phyloP scores from a whole-genome alignment of 2,113 vertebrate species.

The Myrmophylax atrothorax region DNA sequence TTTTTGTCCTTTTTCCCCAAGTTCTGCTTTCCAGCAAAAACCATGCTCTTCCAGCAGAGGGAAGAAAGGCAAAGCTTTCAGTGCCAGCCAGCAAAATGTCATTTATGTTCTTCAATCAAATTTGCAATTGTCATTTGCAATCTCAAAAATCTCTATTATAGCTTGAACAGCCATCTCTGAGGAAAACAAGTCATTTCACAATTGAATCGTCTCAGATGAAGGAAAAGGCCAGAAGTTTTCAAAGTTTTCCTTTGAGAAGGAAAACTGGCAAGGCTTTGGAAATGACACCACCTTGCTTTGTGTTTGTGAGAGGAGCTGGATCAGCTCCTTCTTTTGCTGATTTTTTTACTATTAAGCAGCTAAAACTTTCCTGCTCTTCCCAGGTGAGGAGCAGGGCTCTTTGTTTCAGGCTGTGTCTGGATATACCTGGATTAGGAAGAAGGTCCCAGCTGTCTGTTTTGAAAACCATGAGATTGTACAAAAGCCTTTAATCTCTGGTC shows the following conservation, averaged over 20 bases:
- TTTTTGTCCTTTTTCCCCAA: conserved; percentile 5
- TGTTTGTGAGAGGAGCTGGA: background rate
- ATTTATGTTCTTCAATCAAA: background rate
- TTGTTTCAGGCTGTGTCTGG: background rate
- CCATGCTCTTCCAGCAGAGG: background rate
- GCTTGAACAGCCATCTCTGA: background rate
- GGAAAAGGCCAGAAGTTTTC: background rate
- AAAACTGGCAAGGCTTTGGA: background rate
- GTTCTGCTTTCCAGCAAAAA: background rate
- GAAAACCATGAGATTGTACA: background rate
- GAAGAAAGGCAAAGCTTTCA: background rate
- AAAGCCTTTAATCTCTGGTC: background rate
- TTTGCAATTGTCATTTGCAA: background rate
- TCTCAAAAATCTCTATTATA: background rate
- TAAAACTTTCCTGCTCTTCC: background rate
- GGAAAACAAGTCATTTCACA: background rate
- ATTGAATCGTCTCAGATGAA: background rate
- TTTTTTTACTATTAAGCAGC: background rate
- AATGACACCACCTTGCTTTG: background rate
- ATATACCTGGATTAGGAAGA: background rate
- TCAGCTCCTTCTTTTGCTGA: background rate
- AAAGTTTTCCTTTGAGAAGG: background rate
- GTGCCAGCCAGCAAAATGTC: conserved; percentile 16
- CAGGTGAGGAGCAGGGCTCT: background rate
- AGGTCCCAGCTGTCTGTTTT: background rate